Evolutionary conservation across 64 coral and sea anemone species (phyloP).

Genomic region (Acropora tenuis): DNA sequence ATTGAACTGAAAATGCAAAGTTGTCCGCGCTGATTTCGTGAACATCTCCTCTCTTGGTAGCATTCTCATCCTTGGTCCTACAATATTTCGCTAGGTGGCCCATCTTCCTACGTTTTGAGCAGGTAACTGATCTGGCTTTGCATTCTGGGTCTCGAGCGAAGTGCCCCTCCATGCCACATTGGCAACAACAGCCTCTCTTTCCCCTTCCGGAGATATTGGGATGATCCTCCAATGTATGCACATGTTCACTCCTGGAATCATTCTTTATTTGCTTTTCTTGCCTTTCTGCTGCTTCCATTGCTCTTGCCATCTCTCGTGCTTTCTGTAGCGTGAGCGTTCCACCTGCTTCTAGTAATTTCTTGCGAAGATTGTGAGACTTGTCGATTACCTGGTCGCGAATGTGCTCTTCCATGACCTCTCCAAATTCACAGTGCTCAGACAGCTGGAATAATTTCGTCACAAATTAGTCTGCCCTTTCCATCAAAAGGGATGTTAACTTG

Average conservation of each 20-base stretch:
- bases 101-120: constrained; percentile 44
- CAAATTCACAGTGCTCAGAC: background rate
- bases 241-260: background rate
- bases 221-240: background rate
- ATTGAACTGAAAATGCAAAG: no score
- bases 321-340: constrained; percentile 36
- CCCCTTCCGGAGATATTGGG: background rate
- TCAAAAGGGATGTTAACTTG: constrained; percentile 38
- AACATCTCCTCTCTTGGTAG: background rate
- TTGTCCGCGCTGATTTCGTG: background rate
- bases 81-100: constrained; percentile 47
- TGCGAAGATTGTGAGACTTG: constrained; percentile 39
- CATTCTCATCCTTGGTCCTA: constrained; percentile 4
- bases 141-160: constrained; percentile 53
- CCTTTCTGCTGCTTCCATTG: constrained; percentile 50
- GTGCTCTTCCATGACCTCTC: background rate
- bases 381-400: constrained; percentile 23
- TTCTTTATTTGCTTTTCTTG: background rate
- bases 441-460: background rate
- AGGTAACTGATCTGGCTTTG: constrained; percentile 46
- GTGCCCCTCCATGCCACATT: constrained; percentile 59
- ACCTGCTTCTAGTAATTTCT: constrained; percentile 42
- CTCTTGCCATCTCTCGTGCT: constrained; percentile 11
- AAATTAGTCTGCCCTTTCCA: background rate
- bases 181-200: no score